These are phyloP conservation scores for Erinaceus europaeus DNA, from an alignment of 2,113 vertebrate genomes.

Conservation along the genomic window DNA sequence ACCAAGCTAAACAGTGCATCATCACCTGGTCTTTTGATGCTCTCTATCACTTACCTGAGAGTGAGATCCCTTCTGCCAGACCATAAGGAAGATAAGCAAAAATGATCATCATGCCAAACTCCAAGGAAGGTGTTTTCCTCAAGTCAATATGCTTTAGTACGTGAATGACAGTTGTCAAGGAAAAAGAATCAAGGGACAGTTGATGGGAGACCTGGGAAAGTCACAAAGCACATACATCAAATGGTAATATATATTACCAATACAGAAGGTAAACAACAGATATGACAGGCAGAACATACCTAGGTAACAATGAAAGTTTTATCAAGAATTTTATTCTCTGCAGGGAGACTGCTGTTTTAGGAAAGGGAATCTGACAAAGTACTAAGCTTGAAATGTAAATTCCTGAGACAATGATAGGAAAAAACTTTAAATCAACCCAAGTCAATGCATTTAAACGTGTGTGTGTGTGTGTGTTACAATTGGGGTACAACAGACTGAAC, in stretches of 20 bases:
- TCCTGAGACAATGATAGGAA: background rate
- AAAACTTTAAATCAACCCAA: background rate
- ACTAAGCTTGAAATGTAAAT: background rate
- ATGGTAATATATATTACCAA: background rate
- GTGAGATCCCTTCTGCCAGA: conserved; percentile 95
- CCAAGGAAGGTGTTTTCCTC: conserved; percentile 96
- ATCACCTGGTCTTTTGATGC: too few relatives aligned
- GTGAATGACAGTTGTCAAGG: conserved; percentile 76
- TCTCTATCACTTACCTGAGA: conserved; percentile 88
- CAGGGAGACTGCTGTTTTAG: background rate
- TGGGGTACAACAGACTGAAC: too few relatives aligned
- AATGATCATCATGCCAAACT: conserved; percentile 99
- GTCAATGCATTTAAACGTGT: background rate
- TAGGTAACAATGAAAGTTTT: background rate
- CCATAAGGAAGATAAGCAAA: conserved; percentile 98
- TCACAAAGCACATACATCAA: background rate
- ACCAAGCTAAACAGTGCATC: too few relatives aligned
- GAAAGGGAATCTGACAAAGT: background rate
- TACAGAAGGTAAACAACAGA: background rate
- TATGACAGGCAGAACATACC: background rate
- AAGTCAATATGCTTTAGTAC: conserved; percentile 96
- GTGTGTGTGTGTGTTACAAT: too few relatives aligned
- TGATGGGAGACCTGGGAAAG: background rate
- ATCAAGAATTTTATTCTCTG: background rate
- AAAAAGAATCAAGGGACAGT: conserved; percentile 29